A percentile compares a stretch with the other conserved stretches of the same genome.
Evolutionary conservation across 2,888 invertebrate species (phyloP).

Genomic region (Eumerus sabulonum): DNA sequence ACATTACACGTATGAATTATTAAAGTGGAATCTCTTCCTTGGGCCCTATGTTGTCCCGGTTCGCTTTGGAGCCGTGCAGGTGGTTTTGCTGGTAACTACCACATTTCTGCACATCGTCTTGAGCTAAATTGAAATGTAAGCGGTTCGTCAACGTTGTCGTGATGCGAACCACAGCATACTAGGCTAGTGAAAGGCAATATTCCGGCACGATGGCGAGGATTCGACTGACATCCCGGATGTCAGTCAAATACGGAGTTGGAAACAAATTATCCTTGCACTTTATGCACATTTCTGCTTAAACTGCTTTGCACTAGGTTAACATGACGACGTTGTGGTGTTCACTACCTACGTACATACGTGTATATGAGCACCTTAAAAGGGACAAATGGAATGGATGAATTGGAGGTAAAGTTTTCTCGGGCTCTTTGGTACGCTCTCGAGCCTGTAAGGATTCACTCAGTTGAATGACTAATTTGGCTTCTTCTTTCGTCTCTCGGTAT

Average conservation of each 20-base stretch:
- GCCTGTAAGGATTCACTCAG: conserved; percentile 32
- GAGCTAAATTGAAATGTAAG: conserved; percentile 28
- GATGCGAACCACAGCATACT: conserved; percentile 39
- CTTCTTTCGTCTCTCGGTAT: conserved; percentile 7
- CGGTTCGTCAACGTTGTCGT: conserved; percentile 43
- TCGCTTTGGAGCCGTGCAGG: too few species aligned
- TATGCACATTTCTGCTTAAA: conserved; percentile 61
- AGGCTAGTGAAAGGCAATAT: conserved; percentile 32
- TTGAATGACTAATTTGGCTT: conserved; percentile 55
- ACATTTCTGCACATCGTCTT: conserved; percentile 22
- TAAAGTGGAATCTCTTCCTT: conserved; percentile 48
- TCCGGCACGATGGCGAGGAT: neutral
- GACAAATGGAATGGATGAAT: neutral
- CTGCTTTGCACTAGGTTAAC: too few species aligned
- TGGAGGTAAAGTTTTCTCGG: neutral
- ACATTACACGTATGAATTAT: conserved; percentile 67
- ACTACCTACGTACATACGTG: too few species aligned
- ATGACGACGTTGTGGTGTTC: too few species aligned
- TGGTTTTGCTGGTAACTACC: conserved; percentile 31
- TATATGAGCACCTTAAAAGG: too few species aligned
- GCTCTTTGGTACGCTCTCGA: conserved; percentile 1
- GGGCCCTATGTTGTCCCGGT: neutral
- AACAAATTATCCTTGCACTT: conserved; percentile 67
- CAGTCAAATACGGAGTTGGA: conserved; percentile 60
- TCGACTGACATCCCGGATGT: conserved; percentile 34